Evolutionary conservation across 2,797 vertebrate genomes (phyloP), one percentile per base, ranked within the genome.

Genomic region (Sebastes nivosus): DNA sequence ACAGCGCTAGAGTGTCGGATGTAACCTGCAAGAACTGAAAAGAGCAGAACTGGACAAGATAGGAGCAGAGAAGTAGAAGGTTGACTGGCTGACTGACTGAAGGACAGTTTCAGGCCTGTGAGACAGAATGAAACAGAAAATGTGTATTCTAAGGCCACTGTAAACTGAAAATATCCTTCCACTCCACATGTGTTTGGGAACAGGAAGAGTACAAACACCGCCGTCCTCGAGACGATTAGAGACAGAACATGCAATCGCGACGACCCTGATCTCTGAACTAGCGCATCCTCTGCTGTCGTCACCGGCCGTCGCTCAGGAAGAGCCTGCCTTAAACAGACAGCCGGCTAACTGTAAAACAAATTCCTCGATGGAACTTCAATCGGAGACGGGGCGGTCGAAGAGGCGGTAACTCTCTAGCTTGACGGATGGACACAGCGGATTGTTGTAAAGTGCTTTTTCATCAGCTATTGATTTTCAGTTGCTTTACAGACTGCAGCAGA

Each of bases 241-340:
- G 69, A 69, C 36, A 63, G 75, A 86, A 79, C 70, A 64, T 55
- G 83, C 63, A 85, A 89, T 92, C 81, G 2, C 72, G 82, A 55
- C 2, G 42, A 85, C 92, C 90, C 72, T 92, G 92, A 93, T 82
- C 91, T 82, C 80, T 89, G 85, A 90, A 88, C 92, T n/a, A 4
- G 29, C 3, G 66, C 86, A 85, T 90, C 89, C 93, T 87, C 73
- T 57, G 73, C 75, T 91, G 77, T 89, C 65, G 68, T 90, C 86
- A 88, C 72, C 5, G 8, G 18, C 78, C 42, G 11, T 34, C 6
- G 5, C 75, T 85, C 90, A 89, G 89, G 88, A 93, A 88, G 75
- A 85, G 61, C 60, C 63, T 2, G 61, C 73, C 61, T 81, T 66
- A 74, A 79, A 87, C 69, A 75, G 81, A 50, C 32, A 18, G 30